A percentile compares a stretch with the other conserved stretches of the same genome.
These are phyloP conservation scores for Anas bahamensis DNA, from an alignment of 2,797 vertebrate species.

Conservation along the genomic window DNA sequence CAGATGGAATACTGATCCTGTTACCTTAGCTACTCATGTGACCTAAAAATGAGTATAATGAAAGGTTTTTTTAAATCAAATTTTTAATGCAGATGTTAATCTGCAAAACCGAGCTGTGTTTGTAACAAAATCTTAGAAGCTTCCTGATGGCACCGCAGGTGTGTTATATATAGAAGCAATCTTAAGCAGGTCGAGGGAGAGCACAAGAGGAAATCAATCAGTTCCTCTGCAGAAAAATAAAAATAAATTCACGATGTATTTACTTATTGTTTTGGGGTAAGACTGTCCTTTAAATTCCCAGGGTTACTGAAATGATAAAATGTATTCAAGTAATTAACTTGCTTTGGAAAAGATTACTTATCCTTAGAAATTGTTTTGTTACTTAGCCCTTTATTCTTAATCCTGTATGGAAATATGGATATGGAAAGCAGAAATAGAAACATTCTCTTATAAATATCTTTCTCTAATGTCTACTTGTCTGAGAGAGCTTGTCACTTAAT, in stretches of 20 bases:
- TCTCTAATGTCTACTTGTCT: not conserved
- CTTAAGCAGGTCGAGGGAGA: not conserved
- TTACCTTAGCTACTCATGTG: not conserved
- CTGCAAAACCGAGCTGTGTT: not conserved
- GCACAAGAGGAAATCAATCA: not conserved
- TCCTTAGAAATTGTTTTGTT: not conserved
- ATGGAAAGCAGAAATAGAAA: not conserved
- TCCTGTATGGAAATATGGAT: not conserved
- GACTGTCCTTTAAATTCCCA: not conserved
- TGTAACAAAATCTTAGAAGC: not conserved
- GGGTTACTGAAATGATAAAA: not conserved
- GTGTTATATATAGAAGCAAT: not conserved
- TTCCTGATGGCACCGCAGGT: not conserved
- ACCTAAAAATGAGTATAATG: not conserved
- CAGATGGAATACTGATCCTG: not conserved
- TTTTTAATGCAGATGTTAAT: not conserved
- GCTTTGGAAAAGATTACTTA: not conserved
- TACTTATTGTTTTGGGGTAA: not conserved
- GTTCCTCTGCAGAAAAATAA: not conserved
- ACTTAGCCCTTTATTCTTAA: not conserved
- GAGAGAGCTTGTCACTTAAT: not conserved
- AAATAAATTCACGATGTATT: not conserved
- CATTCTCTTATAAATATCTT: not conserved
- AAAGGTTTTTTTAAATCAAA: not conserved
- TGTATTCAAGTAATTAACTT: not conserved